Conservation (phyloP, 2,888 invertebrate species). For the Tanypteryx hageni region DNA sequence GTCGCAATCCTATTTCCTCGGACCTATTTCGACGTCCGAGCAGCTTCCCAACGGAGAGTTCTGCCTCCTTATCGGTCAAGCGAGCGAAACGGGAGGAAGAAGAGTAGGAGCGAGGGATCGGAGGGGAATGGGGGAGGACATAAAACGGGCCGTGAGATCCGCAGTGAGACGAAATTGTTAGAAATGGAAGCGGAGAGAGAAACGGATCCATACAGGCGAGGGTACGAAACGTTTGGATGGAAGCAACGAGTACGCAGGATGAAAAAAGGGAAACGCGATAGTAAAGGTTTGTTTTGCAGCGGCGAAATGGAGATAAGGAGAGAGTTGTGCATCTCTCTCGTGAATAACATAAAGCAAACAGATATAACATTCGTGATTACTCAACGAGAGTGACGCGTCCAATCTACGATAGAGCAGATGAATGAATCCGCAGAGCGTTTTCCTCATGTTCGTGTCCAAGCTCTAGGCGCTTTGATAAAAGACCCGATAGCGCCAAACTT, state of each 20-base stretch:
- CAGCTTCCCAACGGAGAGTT: slow-evolving; percentile 39
- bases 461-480: no score
- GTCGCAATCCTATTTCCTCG: slow-evolving; percentile 11
- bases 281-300: slow-evolving; percentile 8
- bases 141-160: not conserved
- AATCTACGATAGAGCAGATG: not conserved
- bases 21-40: slow-evolving; percentile 20
- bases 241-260: no score
- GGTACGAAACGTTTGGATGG: no score
- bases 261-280: not conserved
- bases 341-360: not conserved
- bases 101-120: no score
- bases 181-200: not conserved
- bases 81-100: not conserved
- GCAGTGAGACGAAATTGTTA: not conserved
- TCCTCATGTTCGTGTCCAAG: no score
- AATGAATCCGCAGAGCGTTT: not conserved
- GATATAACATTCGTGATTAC: not conserved
- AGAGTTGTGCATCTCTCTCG: not conserved
- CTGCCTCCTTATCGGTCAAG: slow-evolving; percentile 4
- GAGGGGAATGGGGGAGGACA: not conserved
- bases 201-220: slow-evolving; percentile 9
- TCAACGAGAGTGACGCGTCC: no score
- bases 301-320: not conserved
- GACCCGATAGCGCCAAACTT: no score